These are phyloP conservation scores for Sesamia nonagrioides DNA, from an alignment of 1,140 invertebrate genomes.

Conservation along the genomic window DNA sequence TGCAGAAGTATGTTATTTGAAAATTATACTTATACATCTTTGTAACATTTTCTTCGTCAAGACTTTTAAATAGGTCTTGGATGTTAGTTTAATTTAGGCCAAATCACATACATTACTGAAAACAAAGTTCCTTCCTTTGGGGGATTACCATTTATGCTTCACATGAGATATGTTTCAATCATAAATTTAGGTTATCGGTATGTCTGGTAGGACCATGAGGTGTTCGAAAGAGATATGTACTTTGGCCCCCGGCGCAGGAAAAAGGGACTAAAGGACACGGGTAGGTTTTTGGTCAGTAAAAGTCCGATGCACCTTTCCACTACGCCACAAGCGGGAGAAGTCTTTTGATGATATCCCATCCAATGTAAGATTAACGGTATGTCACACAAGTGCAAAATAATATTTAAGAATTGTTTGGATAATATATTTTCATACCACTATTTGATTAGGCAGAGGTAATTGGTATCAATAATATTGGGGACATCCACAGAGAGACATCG, in stretches of 20 bases:
- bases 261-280: no score
- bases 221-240: no score
- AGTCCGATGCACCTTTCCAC: no score
- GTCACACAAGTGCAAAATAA: no score
- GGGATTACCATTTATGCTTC: not conserved
- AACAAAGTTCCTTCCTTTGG: not conserved
- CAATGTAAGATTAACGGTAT: no score
- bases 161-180: not conserved
- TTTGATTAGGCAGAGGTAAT: not conserved
- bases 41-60: not conserved
- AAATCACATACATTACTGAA: not conserved
- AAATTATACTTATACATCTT: not conserved
- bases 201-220: not conserved
- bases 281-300: no score
- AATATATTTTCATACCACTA: not conserved
- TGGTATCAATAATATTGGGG: not conserved
- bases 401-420: not conserved
- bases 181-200: not conserved
- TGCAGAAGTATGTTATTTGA: not conserved
- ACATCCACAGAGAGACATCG: constrained; percentile 13
- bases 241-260: no score
- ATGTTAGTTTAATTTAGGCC: constrained; percentile 8
- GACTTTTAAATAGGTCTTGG: not conserved
- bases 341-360: no score
- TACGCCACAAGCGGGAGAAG: no score